These are phyloP conservation scores for Microplitis manilae DNA, from an alignment of 2,888 invertebrate genomes.

Conservation along the genomic window DNA sequence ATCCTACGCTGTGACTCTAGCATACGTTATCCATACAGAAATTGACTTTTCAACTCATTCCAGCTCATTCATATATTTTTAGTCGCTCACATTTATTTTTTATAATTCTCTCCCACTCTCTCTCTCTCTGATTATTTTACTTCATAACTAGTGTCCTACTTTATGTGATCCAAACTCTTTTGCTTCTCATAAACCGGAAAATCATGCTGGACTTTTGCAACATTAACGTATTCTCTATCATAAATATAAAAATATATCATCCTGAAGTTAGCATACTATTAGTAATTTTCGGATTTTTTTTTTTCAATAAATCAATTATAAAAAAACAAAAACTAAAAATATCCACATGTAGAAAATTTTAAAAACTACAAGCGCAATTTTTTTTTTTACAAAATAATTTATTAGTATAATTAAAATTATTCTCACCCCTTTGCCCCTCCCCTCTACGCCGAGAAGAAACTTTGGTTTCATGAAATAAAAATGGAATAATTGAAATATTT, in stretches of 20 bases:
- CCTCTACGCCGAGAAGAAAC: too few relatives aligned
- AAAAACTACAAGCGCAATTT: too few relatives aligned
- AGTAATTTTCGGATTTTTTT: too few relatives aligned
- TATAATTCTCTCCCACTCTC: neutral
- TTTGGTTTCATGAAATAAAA: neutral
- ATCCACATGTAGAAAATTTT: too few relatives aligned
- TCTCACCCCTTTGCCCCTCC: too few relatives aligned
- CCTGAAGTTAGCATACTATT: too few relatives aligned
- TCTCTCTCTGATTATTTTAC: constrained; percentile 3
- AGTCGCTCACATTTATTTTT: constrained; percentile 16
- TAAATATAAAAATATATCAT: neutral
- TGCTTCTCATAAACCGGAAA: neutral
- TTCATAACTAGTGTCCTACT: neutral
- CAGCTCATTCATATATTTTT: constrained; percentile 14
- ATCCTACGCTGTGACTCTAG: constrained; percentile 5
- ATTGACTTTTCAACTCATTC: constrained; percentile 16
- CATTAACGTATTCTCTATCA: neutral
- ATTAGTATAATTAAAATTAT: too few relatives aligned
- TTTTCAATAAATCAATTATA: too few relatives aligned
- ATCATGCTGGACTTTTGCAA: neutral
- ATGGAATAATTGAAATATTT: neutral
- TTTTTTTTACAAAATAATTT: too few relatives aligned
- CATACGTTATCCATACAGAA: constrained; percentile 28
- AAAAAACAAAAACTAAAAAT: too few relatives aligned
- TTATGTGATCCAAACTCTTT: neutral